Evolutionary conservation across 2,888 invertebrate genomes (phyloP), one percentile per base, ranked within the genome.

Genomic region (Palloptera scutellata): DNA sequence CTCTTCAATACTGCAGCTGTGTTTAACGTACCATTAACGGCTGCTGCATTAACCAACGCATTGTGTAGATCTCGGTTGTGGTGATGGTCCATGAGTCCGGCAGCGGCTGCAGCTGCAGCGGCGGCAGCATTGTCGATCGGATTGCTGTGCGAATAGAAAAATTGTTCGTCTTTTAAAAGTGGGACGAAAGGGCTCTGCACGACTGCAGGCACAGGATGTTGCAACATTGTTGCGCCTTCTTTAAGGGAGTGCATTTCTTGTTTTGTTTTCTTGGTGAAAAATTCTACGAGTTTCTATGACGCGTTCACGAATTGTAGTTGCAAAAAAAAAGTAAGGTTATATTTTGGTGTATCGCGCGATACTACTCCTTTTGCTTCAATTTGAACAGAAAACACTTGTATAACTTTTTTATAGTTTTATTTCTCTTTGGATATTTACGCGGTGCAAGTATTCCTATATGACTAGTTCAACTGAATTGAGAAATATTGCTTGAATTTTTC

Each of bases 51-150:
- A 71, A 84, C 85, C 86, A 84, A 86, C 83, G 83, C 86, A 75
- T 81, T 83, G 75, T 85, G 84, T 66, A 85, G 73, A 69, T 85
- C 86, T 15, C 83, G 78, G 70, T 78, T 82, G 73, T 84, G 83
- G 68, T 83, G 85, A 58, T 83, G 83, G 74, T 83, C 79, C 53
- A 84, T 79, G 19, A 83, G 81, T 20, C 79, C 82, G 43, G 82
- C 81, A 19, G 81, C 81, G 68, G 84, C 82, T 54, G 82, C 81
- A 15, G 76, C 83, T 11, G 81, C 81, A 15, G 81, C 81, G 41
- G 81, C 81, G 15, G 81, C 81, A 62, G 84, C 78, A 71, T 84
- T 86, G 67, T 85, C 86, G 82, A 89, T 87, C 79, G 88, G 88
- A 77, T 89, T 89, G 80, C 89, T 86, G 81, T 80, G 86, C 80